Evolutionary conservation across 1,140 invertebrate species (phyloP).

Genomic region (Tetramorium simillimum): DNA sequence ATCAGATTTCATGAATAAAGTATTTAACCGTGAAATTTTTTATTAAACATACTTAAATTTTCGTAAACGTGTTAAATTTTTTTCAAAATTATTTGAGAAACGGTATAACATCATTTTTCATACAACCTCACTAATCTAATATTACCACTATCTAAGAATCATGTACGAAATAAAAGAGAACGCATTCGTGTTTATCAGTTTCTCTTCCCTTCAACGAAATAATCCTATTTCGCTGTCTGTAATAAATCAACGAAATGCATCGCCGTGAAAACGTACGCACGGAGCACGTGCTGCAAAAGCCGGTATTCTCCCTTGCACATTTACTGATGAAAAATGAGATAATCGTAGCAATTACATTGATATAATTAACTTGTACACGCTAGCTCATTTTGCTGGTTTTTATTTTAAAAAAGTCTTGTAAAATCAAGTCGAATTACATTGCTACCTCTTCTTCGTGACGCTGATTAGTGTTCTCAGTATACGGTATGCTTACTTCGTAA

Average conservation of each 20-base stretch:
- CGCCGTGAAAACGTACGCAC: neutral
- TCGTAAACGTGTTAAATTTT: neutral
- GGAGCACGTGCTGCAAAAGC: neutral
- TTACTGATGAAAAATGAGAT: slow-evolving; percentile 25
- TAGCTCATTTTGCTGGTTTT: neutral
- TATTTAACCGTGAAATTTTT: neutral
- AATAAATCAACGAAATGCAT: slow-evolving; percentile 30
- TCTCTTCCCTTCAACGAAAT: slow-evolving; percentile 39
- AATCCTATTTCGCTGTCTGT: slow-evolving; percentile 27
- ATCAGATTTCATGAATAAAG: neutral
- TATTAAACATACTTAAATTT: neutral
- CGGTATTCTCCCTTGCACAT: neutral
- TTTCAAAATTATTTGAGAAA: neutral
- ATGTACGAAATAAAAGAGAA: slow-evolving; percentile 8
- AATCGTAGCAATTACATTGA: slow-evolving; percentile 34
- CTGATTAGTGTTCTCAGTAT: neutral
- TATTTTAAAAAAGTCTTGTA: neutral
- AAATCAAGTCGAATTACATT: slow-evolving; percentile 7
- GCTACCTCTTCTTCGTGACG: neutral
- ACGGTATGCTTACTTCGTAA: neutral
- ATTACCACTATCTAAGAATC: neutral
- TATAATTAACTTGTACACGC: slow-evolving; percentile 24
- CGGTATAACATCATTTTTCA: neutral
- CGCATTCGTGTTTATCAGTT: slow-evolving; percentile 24
- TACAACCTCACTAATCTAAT: neutral